Base-by-base conservation (phyloP, 2,797 vertebrate species). In the Coilia nasus region DNA sequence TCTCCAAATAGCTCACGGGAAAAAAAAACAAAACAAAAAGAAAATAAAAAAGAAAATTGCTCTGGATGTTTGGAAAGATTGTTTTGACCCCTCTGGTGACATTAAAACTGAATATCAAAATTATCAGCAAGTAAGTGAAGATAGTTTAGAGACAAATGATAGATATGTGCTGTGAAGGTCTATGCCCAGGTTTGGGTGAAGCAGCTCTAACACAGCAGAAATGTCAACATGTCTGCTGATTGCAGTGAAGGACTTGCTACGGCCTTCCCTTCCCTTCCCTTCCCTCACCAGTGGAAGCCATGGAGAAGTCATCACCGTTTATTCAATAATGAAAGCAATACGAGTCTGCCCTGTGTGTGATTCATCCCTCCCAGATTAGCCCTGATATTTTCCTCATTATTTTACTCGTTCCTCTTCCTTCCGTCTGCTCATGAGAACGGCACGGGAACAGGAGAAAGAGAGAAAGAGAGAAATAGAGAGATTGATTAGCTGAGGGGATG, bases 401-500 rank as follows among this genome's bases (percentile, higher is more conserved):
- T 89, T 44, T 83, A 88, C 87, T 86, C 81, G 41, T 54, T 67
- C 41, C 21, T 44, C 56, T 67, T 87, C 82, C 50, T 54, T 86
- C 86, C 82, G 15, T 21, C 19, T 1, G 19, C 41, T 21, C 71
- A 78, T 2, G 35, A 78, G 71, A 78, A 44, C 23, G 71, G 71
- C 17, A 35, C 50, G 9, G 50, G 50, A 54, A 7, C 50, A 7
- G 9, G 50, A 9, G 50, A 78, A 14, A 54, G 50, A 71, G 21
- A 44, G 71, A 78, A 41, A 4, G 44, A 82, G 62, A 83, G 81
- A 80, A 59, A 86, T 46, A 81, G 75, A 31, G n/a, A 84, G 86
- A 91, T 83, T 88, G 82, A 91, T 91, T 85, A 62, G 62, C 86
- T 87, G 84, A 84, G 75, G 88, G 80, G 85, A 50, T 21, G 83